Conservation (phyloP, 2,797 vertebrate species). For the Dipus sagitta region DNA sequence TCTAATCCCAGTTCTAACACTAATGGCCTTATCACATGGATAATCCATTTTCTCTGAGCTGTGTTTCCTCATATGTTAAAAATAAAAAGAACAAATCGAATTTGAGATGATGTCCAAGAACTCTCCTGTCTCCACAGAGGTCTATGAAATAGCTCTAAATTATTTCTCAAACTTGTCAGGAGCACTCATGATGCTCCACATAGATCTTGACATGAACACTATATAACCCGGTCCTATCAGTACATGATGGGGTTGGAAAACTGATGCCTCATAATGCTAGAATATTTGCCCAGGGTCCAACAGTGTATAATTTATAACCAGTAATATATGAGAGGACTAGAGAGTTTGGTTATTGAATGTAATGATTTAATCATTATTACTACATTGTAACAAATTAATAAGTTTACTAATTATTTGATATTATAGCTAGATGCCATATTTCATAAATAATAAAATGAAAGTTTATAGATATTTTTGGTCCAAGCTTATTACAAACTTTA, state of each 20-base stretch:
- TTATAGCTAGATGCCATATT: not conserved
- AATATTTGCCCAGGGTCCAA: not conserved
- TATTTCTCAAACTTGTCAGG: not conserved
- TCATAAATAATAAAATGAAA: slow-evolving; percentile 44
- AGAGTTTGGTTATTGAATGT: not conserved
- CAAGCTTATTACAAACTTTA: slow-evolving; percentile 25
- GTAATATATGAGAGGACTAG: not conserved
- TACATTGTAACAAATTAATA: not conserved
- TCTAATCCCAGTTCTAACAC: not conserved
- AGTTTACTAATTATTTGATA: not conserved
- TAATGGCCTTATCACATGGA: not conserved
- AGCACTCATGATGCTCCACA: not conserved
- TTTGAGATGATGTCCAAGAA: slow-evolving; percentile 7
- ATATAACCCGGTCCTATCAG: not conserved
- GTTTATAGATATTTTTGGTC: slow-evolving; percentile 54
- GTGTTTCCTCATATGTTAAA: not conserved
- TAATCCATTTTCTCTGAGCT: not conserved
- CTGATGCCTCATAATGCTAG: not conserved
- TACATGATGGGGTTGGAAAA: not conserved
- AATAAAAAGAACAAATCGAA: slow-evolving; percentile 28
- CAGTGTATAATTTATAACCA: not conserved
- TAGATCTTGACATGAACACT: not conserved
- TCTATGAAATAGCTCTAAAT: not conserved
- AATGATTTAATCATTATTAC: not conserved
- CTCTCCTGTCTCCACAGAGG: not conserved